Base-by-base conservation (phyloP, 2,888 invertebrate genomes). In the Colletes collaris region DNA sequence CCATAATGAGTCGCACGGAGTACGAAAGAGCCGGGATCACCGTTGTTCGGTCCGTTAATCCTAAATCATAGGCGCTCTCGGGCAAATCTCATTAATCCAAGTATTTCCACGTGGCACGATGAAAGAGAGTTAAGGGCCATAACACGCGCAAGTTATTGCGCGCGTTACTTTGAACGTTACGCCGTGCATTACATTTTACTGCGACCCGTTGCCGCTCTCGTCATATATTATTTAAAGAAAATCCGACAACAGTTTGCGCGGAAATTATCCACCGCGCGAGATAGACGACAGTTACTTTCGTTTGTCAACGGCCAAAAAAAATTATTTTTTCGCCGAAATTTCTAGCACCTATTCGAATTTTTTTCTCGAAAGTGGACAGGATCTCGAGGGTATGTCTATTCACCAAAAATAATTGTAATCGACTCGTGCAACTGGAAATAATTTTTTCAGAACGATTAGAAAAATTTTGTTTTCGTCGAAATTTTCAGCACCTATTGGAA, bases 141-240 rank as follows among this genome's bases (percentile, higher is more conserved):
- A 74, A 62, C 62, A 62, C 56, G 16, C 58, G 63, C 19, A 58
- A 56, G 74, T 76, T 74, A 76, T 74, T 67, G 75, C 76, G 65
- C 76, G 65, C 76, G 66, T 66, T 66, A 66, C 66, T 10, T 53
- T 27, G 66, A 67, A 63, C 74, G 67, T 27, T 19, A 19, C 49
- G 46, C n/a, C 27, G 56, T 64, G 64, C 53, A 49, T 76, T 64
- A 65, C 53, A 67, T 62, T 74, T 76, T 74, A 74, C 62, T 58
- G 62, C 66, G 53, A 44, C 53, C 53, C 60, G 70, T 70, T 62
- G 49, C 55, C 37, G 10, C 60, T 10, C 56, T 4, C 16, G 19
- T 55, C 8, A 58, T 58, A 58, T 37, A 50, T 74, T 62, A 40
- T 40, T 37, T n/a, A 74, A 73, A 59, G 73, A 53, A 64, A 50